Evolutionary conservation across 35 echinoderm and acorn worm genomes (phyloP), one percentile per base, ranked within the genome.

Genomic region (Stichopus chloronotus): DNA sequence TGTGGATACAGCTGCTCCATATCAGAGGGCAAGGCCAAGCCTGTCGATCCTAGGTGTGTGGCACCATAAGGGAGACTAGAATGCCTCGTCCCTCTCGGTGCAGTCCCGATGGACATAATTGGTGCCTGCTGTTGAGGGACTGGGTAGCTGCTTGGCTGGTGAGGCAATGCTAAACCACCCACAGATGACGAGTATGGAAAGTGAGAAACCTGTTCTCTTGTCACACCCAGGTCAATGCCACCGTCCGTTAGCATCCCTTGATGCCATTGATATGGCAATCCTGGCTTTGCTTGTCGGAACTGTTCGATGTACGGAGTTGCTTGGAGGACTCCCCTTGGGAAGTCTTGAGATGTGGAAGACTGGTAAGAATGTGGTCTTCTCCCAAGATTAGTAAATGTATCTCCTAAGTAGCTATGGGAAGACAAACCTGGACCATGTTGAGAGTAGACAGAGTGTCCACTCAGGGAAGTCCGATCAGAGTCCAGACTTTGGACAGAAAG

Each of bases 401-500:
- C 82, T 25, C 82, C 82, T 58, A 85, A 58, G 58, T 53, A 85
- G 54, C 52, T 85, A 58, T 85, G 82, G 55, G 82, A 83, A 56
- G 80, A 85, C 17, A 58, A 85, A 7, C 82, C 55, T 7, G 52
- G 55, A 58, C 82, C 57, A 8, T 58, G 19, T 8, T 85, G 82
- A n/a, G 82, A 85, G 5, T 53, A 85, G 7, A n/a, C 69, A 58
- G 82, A 58, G 4, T 56, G 55, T 13, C 79, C 55, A 9, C 82
- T 58, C 7, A 56, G 55, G 55, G 82, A 85, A 58, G 57, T 8
- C 55, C 55, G 55, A 21, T 85, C 56, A 16, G 82, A 85, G 52
- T 85, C 55, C 55, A 85, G 55, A 58, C 55, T 85, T n/a, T 85
- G 82, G 58, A 17, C 82, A 85, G 82, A 85, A 53, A 85, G 54